phyloP scores from a whole-genome alignment of 2,888 invertebrate genomes.

The Zaprionus obscuricornis region DNA sequence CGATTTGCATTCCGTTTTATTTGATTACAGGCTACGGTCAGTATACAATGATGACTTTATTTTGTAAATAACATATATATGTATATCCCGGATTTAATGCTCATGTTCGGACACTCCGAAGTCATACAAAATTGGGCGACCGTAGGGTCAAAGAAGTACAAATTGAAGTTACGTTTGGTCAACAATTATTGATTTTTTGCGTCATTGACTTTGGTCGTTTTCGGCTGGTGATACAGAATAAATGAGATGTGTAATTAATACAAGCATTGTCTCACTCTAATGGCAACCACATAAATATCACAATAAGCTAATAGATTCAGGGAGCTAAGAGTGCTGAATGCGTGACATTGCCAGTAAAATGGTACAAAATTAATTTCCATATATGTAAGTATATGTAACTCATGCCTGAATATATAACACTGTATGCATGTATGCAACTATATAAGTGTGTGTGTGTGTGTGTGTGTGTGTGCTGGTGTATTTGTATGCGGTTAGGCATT shows the following conservation, averaged over 20 bases:
- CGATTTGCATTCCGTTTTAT: constrained; percentile 67
- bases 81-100: too few relatives aligned
- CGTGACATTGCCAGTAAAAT: constrained; percentile 47
- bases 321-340: constrained; percentile 19
- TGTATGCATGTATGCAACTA: constrained; percentile 13
- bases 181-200: constrained; percentile 65
- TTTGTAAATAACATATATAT: too few relatives aligned
- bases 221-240: constrained; percentile 42
- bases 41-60: constrained; percentile 59
- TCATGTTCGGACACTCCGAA: too few relatives aligned
- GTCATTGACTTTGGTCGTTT: constrained; percentile 40
- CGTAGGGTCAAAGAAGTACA: too few relatives aligned
- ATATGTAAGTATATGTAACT: too few relatives aligned
- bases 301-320: constrained; percentile 66
- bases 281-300: constrained; percentile 61
- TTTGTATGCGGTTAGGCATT: background rate
- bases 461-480: constrained; percentile 11
- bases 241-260: constrained; percentile 75
- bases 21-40: constrained; percentile 51
- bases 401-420: too few relatives aligned
- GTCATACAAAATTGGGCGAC: too few relatives aligned
- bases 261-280: constrained; percentile 61
- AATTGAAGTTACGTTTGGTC: too few relatives aligned
- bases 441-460: background rate
- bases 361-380: constrained; percentile 68